These are phyloP conservation scores for Rallus crepitans DNA, from an alignment of 2,797 vertebrate genomes.

Conservation along the genomic window DNA sequence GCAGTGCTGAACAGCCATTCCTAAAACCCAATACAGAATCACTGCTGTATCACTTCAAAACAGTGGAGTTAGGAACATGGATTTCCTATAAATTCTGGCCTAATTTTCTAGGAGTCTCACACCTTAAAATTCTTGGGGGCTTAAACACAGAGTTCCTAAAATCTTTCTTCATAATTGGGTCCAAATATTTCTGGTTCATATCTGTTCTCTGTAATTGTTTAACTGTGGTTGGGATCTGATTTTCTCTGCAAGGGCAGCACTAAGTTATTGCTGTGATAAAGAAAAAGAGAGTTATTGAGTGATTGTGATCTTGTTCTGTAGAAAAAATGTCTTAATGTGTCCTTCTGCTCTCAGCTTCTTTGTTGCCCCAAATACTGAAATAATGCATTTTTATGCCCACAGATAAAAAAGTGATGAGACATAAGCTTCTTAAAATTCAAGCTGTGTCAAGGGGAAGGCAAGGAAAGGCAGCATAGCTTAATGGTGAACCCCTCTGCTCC, in stretches of 20 bases:
- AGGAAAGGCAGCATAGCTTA: not conserved
- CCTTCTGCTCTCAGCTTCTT: not conserved
- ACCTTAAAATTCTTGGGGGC: not conserved
- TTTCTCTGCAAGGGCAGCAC: not conserved
- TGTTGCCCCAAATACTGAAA: not conserved
- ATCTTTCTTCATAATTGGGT: not conserved
- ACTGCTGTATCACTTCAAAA: not conserved
- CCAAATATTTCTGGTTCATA: not conserved
- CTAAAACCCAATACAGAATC: not conserved
- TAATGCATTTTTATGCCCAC: not conserved
- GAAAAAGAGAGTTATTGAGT: not conserved
- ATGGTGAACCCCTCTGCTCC: not conserved
- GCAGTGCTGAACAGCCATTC: not conserved
- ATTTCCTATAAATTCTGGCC: not conserved
- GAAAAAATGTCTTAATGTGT: not conserved
- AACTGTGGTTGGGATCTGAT: not conserved
- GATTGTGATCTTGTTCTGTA: not conserved
- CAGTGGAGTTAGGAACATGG: not conserved
- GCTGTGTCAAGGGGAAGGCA: not conserved
- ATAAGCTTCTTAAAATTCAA: not conserved
- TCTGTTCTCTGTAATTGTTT: not conserved
- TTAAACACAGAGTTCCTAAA: not conserved
- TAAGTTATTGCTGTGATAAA: not conserved
- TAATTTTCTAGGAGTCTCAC: not conserved
- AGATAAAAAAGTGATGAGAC: not conserved